Percentiles rank a stretch among this genome's conserved stretches.
phyloP scores from a whole-genome alignment of 2,888 invertebrate genomes.

The Eugnorisma glareosa region DNA sequence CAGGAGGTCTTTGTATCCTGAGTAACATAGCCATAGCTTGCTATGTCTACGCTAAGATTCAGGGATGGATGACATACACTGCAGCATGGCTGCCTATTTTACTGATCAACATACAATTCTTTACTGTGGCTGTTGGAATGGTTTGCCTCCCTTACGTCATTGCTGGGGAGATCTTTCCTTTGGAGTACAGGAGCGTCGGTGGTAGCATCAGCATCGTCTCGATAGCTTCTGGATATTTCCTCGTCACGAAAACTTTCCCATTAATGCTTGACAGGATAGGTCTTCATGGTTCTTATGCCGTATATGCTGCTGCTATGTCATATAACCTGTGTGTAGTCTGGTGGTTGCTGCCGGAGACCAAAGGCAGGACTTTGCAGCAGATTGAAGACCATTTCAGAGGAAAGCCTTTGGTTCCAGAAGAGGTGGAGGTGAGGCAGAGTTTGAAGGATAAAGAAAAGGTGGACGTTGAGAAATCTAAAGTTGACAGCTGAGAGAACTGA shows the following conservation, averaged over 20 bases:
- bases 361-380: constrained; percentile 91
- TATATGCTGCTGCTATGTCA: constrained; percentile 88
- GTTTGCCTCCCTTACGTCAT: constrained; percentile 92
- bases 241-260: constrained; percentile 91
- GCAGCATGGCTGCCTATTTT: constrained; percentile 82
- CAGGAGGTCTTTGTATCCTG: constrained; percentile 88
- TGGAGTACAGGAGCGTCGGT: constrained; percentile 90
- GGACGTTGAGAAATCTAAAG: constrained; percentile 57
- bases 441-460: constrained; percentile 57
- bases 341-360: constrained; percentile 92
- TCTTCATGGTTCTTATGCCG: constrained; percentile 87
- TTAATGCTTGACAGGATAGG: constrained; percentile 85
- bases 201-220: constrained; percentile 90
- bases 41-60: constrained; percentile 75
- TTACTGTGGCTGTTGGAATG: constrained; percentile 89
- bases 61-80: constrained; percentile 70
- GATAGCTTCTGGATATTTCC: constrained; percentile 89
- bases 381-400: constrained; percentile 90
- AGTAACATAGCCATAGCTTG: constrained; percentile 88
- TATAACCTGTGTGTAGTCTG: constrained; percentile 87
- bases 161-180: constrained; percentile 92
- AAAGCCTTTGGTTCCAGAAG: constrained; percentile 64
- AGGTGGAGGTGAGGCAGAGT: constrained; percentile 61
- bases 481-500: constrained; percentile 35
- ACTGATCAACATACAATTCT: constrained; percentile 87